Conservation (phyloP, 2,888 invertebrate species). For the Drosophila dives region DNA sequence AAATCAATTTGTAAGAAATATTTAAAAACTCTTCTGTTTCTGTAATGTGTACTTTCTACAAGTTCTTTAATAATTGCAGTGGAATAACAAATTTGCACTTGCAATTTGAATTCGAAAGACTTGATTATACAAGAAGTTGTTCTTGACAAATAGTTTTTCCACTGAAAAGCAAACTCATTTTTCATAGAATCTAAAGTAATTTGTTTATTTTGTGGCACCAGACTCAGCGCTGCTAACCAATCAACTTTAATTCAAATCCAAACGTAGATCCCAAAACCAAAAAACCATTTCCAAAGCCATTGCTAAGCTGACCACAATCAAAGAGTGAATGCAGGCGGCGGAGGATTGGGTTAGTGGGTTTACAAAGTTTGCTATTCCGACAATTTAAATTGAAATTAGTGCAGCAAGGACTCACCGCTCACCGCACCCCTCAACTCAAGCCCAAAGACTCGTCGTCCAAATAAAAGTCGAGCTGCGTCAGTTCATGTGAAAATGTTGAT, state of each 20-base stretch:
- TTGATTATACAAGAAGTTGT: conserved; percentile 12
- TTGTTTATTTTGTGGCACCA: conserved; percentile 23
- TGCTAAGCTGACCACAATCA: conserved; percentile 53
- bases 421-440: not conserved
- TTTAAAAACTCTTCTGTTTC: not conserved
- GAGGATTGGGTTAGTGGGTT: conserved; percentile 57
- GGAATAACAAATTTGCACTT: not conserved
- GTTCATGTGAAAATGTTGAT: conserved; percentile 62
- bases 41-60: not conserved
- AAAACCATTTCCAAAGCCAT: not conserved
- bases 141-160: conserved; percentile 11
- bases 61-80: not conserved
- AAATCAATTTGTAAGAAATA: not conserved
- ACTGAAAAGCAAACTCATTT: conserved; percentile 7
- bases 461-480: conserved; percentile 31
- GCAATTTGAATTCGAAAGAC: not conserved
- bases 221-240: conserved; percentile 26
- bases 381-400: conserved; percentile 67
- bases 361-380: conserved; percentile 31
- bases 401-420: not conserved
- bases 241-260: conserved; percentile 14
- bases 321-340: conserved; percentile 45
- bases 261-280: not conserved
- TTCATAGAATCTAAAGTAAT: not conserved
- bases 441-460: conserved; percentile 24